Conservation (phyloP, 2,888 invertebrate genomes). For the Catocala nupta region DNA sequence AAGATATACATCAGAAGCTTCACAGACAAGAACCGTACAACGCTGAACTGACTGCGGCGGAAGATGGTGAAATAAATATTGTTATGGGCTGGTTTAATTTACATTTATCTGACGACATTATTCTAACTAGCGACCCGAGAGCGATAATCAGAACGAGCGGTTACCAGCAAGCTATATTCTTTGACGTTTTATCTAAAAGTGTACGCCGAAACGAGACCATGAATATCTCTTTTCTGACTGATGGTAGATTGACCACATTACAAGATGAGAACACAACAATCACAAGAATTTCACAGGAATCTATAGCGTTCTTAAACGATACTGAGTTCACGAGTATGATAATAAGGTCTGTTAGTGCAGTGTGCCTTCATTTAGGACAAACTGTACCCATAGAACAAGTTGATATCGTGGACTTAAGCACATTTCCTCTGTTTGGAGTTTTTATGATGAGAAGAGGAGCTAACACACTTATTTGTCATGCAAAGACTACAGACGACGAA, state of each 20-base stretch:
- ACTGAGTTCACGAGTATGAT: conserved; percentile 40
- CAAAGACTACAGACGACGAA: conserved; percentile 25
- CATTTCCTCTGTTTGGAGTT: conserved; percentile 86
- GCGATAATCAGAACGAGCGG: conserved; percentile 73
- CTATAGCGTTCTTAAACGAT: conserved; percentile 38
- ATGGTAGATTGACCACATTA: conserved; percentile 26
- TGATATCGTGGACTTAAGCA: conserved; percentile 80
- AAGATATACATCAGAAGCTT: conserved; percentile 29
- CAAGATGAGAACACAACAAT: conserved; percentile 9
- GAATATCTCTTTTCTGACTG: conserved; percentile 20
- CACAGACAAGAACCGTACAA: conserved; percentile 18
- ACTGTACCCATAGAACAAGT: conserved; percentile 17
- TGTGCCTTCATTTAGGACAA: conserved; percentile 37
- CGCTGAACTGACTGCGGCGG: conserved; percentile 21
- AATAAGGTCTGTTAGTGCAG: conserved; percentile 14
- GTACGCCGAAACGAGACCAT: conserved; percentile 18
- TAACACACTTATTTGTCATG: conserved; percentile 62
- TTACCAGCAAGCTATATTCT: conserved; percentile 46
- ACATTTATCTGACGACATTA: conserved; percentile 85
- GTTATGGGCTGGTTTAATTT: conserved; percentile 90
- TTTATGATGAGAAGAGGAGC: conserved; percentile 72
- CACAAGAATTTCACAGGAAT: conserved; percentile 31
- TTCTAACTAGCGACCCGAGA: conserved; percentile 85
- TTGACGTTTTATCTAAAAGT: conserved; percentile 28
- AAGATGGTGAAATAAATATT: conserved; percentile 33